These are phyloP conservation scores for Eupithecia insigniata DNA, from an alignment of 2,888 invertebrate genomes.

Conservation along the genomic window DNA sequence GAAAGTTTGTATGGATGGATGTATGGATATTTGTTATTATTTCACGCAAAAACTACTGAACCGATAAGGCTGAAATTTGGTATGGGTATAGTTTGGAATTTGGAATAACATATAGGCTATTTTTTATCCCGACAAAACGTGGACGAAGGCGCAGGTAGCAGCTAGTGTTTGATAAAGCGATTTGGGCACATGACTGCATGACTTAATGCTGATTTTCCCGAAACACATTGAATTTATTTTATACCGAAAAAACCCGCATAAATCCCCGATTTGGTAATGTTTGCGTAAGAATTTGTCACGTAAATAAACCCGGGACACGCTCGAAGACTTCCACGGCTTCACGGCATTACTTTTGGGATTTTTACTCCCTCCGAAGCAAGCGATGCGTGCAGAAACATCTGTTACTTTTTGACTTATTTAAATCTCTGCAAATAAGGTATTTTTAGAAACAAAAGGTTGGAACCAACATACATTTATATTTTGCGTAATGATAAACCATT, in stretches of 20 bases:
- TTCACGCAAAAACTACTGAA: no score
- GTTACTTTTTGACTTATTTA: conserved; percentile 68
- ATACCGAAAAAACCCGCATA: conserved; percentile 14
- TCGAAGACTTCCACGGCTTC: conserved; percentile 72
- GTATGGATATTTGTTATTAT: no score
- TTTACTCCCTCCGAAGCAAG: conserved; percentile 51
- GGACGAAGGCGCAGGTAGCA: no score
- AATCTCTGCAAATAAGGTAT: conserved; percentile 15
- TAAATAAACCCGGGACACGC: conserved; percentile 80
- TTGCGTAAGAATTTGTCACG: conserved; percentile 81
- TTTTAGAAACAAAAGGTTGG: conserved; percentile 2
- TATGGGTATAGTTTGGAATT: no score
- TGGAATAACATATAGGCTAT: no score
- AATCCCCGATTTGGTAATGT: conserved; percentile 66
- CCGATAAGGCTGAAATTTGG: no score
- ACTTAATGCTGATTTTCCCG: conserved; percentile 1
- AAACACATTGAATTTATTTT: conserved; percentile 14
- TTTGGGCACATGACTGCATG: background rate
- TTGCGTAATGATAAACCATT: background rate
- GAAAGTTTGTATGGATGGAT: no score
- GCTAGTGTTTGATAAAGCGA: background rate
- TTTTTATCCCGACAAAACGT: no score
- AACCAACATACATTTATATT: background rate
- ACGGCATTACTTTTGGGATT: conserved; percentile 70
- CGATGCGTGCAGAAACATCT: conserved; percentile 80